Evolutionary conservation across 1,140 invertebrate genomes (phyloP).

Genomic region (Drosophila nikananu): DNA sequence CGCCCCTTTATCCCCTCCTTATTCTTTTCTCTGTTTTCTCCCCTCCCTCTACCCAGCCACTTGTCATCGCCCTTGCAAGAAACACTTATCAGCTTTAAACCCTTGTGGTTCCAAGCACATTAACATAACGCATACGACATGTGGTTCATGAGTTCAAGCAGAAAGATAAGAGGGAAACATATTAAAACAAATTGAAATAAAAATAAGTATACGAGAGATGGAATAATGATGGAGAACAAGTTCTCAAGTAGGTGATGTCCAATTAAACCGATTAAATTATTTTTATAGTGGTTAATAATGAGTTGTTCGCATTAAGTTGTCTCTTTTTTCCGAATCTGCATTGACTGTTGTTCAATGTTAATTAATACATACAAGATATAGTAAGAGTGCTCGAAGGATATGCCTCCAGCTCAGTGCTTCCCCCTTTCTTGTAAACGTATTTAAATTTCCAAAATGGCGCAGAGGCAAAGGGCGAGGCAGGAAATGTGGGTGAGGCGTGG

Average conservation of each 20-base stretch:
- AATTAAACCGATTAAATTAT: slow-evolving; percentile 18
- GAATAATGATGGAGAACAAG: background rate
- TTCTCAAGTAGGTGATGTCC: slow-evolving; percentile 6
- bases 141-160: slow-evolving; percentile 10
- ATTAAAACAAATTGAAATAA: too few relatives aligned
- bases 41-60: background rate
- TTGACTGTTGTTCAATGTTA: too few relatives aligned
- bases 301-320: background rate
- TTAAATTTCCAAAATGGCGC: slow-evolving; percentile 53
- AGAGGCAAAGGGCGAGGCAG: background rate
- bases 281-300: background rate
- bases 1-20: background rate
- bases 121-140: slow-evolving; percentile 41
- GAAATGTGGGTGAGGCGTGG: background rate
- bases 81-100: slow-evolving; percentile 27
- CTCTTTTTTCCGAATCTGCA: background rate
- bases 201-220: background rate
- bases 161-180: background rate
- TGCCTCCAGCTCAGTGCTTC: slow-evolving; percentile 24
- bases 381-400: background rate
- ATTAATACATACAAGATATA: too few relatives aligned
- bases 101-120: slow-evolving; percentile 25
- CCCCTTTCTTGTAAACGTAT: slow-evolving; percentile 57
- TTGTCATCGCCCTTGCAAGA: background rate
- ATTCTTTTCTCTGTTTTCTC: background rate